Evolutionary conservation across 2,113 vertebrate genomes (phyloP), one percentile per base, ranked within the genome.

Genomic region (Sylvia atricapilla): DNA sequence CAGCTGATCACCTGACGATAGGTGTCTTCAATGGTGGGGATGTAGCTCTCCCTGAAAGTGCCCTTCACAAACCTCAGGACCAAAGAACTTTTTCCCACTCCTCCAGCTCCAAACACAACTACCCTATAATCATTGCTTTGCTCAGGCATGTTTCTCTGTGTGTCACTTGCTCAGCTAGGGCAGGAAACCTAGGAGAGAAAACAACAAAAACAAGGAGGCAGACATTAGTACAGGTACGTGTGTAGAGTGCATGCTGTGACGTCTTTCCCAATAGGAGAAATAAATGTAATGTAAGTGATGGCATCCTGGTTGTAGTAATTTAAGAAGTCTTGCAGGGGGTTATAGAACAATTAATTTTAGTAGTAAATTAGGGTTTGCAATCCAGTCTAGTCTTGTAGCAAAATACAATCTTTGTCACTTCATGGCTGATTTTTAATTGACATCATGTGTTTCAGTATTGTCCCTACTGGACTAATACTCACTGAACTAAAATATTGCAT

Each of bases 1-100:
- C 98, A 98, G 96, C 98, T 98, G 96, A 98, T 98, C 93, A 98
- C 98, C 94, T 98, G 98, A 9, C 98, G 97, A 93, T 98, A 98
- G 79, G 98, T 98, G 94, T 98, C 98, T 95, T 98, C 98, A 81
- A 98, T 98, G 1, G 98, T 98, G 21, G 98, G 98, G 62, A 98
- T 98, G 89, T 98, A 98, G 95, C 98, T 98, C 90, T 98, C 98
- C 49, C 98, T 97, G 95, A 98, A 98, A 15, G 98, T 98, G 73
- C 98, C 98, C 53, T 98, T 98, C 78, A 98, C 98, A 85, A 98
- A 98, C 52, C 98, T 91, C 93, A 98, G 43, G 14, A 98, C 98
- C 66, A 98, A 94, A 33, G 98, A 98, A 87, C 98, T 98, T 97
- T 98, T 98, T 25, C 98, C 98, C 10, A 98, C 98, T 37, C 98